phyloP scores from a whole-genome alignment of 2,797 vertebrate genomes.

The Columba guinea region DNA sequence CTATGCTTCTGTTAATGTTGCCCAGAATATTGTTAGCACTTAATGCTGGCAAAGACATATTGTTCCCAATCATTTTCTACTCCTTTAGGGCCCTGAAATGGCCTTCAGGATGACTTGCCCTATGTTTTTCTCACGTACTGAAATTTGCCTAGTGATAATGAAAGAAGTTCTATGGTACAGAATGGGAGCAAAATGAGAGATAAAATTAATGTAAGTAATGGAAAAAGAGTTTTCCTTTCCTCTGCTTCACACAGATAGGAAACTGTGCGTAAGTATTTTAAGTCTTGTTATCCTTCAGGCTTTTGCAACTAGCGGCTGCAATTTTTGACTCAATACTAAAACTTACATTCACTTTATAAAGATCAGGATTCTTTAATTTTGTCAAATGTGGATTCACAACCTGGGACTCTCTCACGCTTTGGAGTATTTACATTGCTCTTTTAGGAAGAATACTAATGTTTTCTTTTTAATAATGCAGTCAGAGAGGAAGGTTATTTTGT shows the following conservation, averaged over 20 bases:
- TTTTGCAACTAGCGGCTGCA: not conserved
- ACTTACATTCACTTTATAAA: not conserved
- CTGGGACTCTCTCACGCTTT: not conserved
- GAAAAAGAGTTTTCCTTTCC: not conserved
- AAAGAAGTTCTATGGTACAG: not conserved
- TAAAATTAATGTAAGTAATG: not conserved
- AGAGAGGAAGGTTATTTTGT: not conserved
- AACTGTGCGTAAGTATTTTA: not conserved
- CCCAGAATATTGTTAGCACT: not conserved
- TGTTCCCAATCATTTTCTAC: not conserved
- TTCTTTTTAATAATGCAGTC: not conserved
- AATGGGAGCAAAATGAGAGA: not conserved
- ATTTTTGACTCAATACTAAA: not conserved
- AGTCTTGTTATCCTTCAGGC: not conserved
- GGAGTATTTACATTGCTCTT: not conserved
- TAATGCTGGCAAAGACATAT: not conserved
- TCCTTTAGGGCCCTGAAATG: not conserved
- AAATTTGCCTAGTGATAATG: not conserved
- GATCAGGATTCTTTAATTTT: not conserved
- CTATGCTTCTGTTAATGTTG: not conserved
- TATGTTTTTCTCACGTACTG: not conserved
- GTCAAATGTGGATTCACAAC: not conserved
- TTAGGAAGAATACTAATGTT: not conserved
- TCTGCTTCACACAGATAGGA: not conserved
- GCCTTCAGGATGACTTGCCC: not conserved